Base-by-base conservation (phyloP, 2,113 vertebrate species). In the Perca fluviatilis region DNA sequence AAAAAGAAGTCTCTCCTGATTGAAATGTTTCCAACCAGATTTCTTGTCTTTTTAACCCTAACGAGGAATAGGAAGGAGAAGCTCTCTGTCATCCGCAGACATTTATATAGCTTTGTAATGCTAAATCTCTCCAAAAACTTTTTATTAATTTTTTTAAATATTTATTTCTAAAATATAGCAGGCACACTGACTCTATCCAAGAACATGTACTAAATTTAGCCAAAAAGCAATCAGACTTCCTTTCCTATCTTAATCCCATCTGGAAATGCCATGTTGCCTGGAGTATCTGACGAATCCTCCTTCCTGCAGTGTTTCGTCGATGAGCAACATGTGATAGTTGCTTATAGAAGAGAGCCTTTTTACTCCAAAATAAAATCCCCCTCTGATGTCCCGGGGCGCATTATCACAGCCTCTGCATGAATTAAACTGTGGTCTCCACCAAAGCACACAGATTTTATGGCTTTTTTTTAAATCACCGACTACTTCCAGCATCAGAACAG, bases 241-340 rank as follows among this genome's bases (percentile, higher is more conserved):
- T 68, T 50, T 63, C 4, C 46, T 18, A n/a, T 54, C 33, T 33
- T 56, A 66, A 15, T 61, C 67, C 50, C 25, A 58, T 80, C 11
- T 80, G 77, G 6, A 72, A 83, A 73, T 0, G 43, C 11, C 27
- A 46, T 21, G 49, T 21, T 6, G 70, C 61, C 61, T 40, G 46
- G 25, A 85, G 76, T 14, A 43, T 69, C 30, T 76, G 50, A 27
- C 33, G 57, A 18, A 65, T 79, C n/a, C 13, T n/a, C 25, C 25
- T 40, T 6, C 15, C 21, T 79, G 25, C 33, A 43, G 46, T 61
- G 49, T 40, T 40, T 40, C 40, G 9, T 40, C 2, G 40, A 40
- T 9, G 63, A 56, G 74, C 23, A 85, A 69, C 92, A 94, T 94
- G 91, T 94, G 91, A 95, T 82, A 43, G 49, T 14, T n/a, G 27